Percentiles rank a stretch among this genome's conserved stretches.
Conservation (phyloP, 2,797 vertebrate genomes). For the Chelmon rostratus region DNA sequence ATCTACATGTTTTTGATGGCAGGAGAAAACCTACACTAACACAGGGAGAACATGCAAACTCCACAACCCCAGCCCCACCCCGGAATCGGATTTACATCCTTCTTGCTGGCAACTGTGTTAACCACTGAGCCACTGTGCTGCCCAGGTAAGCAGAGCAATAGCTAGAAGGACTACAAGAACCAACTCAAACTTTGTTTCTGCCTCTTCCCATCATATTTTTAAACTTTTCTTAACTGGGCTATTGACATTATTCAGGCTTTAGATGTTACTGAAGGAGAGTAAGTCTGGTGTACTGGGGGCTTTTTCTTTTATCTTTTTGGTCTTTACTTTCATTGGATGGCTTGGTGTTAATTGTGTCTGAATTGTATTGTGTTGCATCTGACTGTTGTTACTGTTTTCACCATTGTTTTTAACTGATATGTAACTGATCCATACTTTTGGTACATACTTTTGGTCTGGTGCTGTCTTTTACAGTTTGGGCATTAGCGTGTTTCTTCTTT, state of each 20-base stretch:
- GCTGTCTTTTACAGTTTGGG: neutral
- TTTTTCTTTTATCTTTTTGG: constrained; percentile 12
- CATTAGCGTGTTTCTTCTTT: neutral
- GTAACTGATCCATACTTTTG: neutral
- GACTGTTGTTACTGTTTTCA: neutral
- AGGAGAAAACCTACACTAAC: too few species aligned
- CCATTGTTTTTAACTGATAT: too few species aligned
- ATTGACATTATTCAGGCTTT: constrained; percentile 13
- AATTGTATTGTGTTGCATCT: neutral
- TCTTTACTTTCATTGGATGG: neutral
- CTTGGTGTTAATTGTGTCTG: neutral
- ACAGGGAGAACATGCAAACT: too few species aligned
- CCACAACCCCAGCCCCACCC: too few species aligned
- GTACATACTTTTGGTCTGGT: neutral
- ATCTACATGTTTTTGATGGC: too few species aligned
- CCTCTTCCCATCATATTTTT: neutral
- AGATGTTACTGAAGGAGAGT: neutral
- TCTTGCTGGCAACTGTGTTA: too few species aligned
- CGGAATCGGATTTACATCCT: too few species aligned
- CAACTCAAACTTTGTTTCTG: constrained; percentile 17
- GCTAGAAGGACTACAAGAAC: neutral
- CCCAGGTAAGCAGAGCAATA: neutral
- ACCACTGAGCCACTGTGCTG: too few species aligned
- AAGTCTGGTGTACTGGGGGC: neutral
- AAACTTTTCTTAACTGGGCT: neutral